Conservation (phyloP, 2,888 invertebrate genomes). For the Tachystola acroxantha region DNA sequence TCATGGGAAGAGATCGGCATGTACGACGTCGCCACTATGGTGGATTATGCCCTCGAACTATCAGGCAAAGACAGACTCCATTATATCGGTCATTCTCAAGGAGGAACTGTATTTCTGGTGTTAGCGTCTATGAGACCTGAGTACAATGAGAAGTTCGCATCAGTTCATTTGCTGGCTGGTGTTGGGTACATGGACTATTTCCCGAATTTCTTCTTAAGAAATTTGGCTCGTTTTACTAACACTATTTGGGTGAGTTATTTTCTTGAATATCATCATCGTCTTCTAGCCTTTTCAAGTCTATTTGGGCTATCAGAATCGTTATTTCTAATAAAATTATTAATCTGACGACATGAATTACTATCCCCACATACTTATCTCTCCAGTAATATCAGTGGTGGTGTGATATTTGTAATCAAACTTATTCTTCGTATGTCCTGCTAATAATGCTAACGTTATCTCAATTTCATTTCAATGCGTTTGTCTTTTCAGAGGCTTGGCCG, state of each 20-base stretch:
- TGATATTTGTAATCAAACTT: no score
- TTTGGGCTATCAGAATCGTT: no score
- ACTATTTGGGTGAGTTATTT: conserved; percentile 15
- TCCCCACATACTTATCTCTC: no score
- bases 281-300: neutral
- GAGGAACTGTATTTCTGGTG: conserved; percentile 18
- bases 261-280: neutral
- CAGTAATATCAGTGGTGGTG: no score
- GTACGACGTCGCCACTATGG: conserved; percentile 15
- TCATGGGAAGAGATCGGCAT: conserved; percentile 24
- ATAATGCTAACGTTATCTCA: no score
- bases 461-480: no score
- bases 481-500: conserved; percentile 27
- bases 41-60: conserved; percentile 18
- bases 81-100: conserved; percentile 27
- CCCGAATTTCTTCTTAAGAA: conserved; percentile 9
- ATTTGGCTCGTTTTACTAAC: conserved; percentile 8
- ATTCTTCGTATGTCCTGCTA: no score
- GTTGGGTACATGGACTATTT: conserved; percentile 20
- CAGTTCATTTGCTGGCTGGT: conserved; percentile 22
- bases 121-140: conserved; percentile 17
- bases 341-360: no score
- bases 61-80: conserved; percentile 18
- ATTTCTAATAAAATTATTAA: no score
- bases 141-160: conserved; percentile 17